Conservation (phyloP, 2,888 invertebrate genomes). For the Corythucha ciliata region DNA sequence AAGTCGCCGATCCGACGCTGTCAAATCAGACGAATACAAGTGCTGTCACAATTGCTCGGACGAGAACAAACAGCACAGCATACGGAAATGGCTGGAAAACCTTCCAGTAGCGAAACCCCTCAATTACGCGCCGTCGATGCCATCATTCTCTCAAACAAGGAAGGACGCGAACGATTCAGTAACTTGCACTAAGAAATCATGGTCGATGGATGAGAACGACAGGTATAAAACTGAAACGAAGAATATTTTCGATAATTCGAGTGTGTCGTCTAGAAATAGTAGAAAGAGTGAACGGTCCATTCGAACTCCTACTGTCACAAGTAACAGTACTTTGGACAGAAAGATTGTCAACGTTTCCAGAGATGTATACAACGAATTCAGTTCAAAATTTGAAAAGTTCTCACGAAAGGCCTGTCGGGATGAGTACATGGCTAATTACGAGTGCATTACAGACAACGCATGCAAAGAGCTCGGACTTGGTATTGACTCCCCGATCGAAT, state of each 20-base stretch:
- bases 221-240: too few species aligned
- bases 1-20: conserved; percentile 4
- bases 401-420: conserved; percentile 13
- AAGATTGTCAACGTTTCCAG: too few species aligned
- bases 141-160: neutral
- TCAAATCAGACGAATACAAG: conserved; percentile 7
- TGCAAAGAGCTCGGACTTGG: conserved; percentile 23
- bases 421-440: conserved; percentile 21
- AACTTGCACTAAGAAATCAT: too few species aligned
- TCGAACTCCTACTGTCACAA: too few species aligned
- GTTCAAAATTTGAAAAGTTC: conserved; percentile 15
- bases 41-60: conserved; percentile 39
- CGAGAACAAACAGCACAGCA: conserved; percentile 64
- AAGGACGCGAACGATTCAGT: too few species aligned
- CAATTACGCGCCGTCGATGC: neutral
- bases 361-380: too few species aligned
- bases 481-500: conserved; percentile 18
- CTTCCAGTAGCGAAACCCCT: conserved; percentile 45
- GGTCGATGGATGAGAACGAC: too few species aligned
- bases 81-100: conserved; percentile 65
- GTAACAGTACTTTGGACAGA: too few species aligned
- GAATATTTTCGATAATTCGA: too few species aligned
- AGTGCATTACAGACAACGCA: conserved; percentile 20
- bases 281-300: too few species aligned
- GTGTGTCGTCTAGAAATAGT: too few species aligned